Evolutionary conservation across 2,888 invertebrate species (phyloP).

Genomic region (Cynaeus angustus): DNA sequence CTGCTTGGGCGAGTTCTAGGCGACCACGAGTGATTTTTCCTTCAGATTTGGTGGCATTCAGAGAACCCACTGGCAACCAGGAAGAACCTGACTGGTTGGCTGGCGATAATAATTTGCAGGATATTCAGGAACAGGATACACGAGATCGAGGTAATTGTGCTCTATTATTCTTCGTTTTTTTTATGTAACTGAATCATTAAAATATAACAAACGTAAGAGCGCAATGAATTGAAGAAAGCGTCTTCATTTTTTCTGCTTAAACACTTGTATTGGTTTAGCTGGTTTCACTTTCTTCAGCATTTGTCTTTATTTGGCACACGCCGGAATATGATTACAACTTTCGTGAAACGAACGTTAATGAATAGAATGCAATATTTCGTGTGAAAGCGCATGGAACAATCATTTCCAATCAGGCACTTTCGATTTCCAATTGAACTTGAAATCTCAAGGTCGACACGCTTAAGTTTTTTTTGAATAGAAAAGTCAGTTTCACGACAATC

Average conservation of each 20-base stretch:
- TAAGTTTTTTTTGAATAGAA: conserved; percentile 22
- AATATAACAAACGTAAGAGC: conserved; percentile 33
- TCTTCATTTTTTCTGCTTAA: conserved; percentile 33
- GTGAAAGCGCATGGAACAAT: conserved; percentile 38
- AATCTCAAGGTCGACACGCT: conserved; percentile 47
- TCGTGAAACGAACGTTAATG: conserved; percentile 49
- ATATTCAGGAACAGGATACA: conserved; percentile 72
- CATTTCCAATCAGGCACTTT: conserved; percentile 48
- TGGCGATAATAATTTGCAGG: conserved; percentile 75
- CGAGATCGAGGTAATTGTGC: conserved; percentile 78
- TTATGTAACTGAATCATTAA: conserved; percentile 32
- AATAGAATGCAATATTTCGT: conserved; percentile 36
- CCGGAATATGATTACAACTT: conserved; percentile 49
- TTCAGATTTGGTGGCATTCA: conserved; percentile 69
- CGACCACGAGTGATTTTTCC: conserved; percentile 71
- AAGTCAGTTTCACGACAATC: conserved; percentile 13
- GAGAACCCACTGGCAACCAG: conserved; percentile 63
- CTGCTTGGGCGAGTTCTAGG: conserved; percentile 62
- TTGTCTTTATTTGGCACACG: conserved; percentile 51
- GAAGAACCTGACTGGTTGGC: conserved; percentile 67
- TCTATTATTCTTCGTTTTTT: conserved; percentile 59
- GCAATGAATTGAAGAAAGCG: conserved; percentile 37
- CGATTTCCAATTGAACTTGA: conserved; percentile 50
- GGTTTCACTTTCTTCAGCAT: conserved; percentile 51
- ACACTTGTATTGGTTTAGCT: conserved; percentile 26